Conservation (phyloP, 2,113 vertebrate genomes). For the Tretioscincus oriximinensis region DNA sequence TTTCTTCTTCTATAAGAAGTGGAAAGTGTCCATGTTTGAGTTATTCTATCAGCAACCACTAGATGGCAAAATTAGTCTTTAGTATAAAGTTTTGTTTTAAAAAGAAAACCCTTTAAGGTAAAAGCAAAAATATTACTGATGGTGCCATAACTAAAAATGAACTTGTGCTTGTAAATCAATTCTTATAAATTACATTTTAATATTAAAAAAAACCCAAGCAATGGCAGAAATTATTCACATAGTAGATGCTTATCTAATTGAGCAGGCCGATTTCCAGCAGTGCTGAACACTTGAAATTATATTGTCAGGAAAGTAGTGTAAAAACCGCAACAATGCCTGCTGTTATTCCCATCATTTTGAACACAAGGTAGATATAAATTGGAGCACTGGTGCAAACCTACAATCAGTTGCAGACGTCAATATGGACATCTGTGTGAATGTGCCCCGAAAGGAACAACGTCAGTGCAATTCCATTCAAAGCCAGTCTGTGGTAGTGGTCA, state of each 20-base stretch:
- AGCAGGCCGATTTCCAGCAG: fast-evolving
- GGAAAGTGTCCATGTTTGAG: background rate
- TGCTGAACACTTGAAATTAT: fast-evolving
- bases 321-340: background rate
- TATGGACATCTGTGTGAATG: too few species aligned
- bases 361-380: background rate
- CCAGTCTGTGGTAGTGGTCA: too few species aligned
- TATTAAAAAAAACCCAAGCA: fast-evolving
- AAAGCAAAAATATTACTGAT: background rate
- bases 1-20: background rate
- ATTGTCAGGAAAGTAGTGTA: background rate
- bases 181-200: fast-evolving
- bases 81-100: background rate
- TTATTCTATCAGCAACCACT: conserved; percentile 20
- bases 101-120: background rate
- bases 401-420: background rate
- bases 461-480: too few species aligned
- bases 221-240: background rate
- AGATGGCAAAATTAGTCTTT: conserved; percentile 55
- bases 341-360: background rate
- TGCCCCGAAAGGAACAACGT: background rate
- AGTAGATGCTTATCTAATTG: fast-evolving
- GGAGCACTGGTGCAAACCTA: background rate
- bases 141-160: fast-evolving
- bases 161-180: background rate